phyloP scores from a whole-genome alignment of 2,888 invertebrate species.

The Choristoneura rosaceana region DNA sequence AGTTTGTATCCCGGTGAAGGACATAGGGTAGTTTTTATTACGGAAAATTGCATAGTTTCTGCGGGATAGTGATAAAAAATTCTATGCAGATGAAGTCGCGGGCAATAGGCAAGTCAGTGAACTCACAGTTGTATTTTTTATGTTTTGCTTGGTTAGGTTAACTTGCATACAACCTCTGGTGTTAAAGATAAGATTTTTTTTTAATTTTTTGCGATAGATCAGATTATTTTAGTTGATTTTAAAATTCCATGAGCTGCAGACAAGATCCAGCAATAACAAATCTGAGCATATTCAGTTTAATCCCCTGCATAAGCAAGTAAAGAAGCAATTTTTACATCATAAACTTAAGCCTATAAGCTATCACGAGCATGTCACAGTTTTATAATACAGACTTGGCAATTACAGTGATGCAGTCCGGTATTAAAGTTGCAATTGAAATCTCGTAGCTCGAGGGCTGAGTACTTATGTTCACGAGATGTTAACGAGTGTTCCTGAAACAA shows the following conservation, averaged over 20 bases:
- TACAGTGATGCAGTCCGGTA: constrained; percentile 55
- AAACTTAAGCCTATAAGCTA: constrained; percentile 34
- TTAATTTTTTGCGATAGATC: too few relatives aligned
- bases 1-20: too few relatives aligned
- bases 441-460: constrained; percentile 51
- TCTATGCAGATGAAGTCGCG: too few relatives aligned
- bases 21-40: too few relatives aligned
- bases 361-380: constrained; percentile 31
- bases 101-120: too few relatives aligned
- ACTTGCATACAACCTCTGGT: too few relatives aligned
- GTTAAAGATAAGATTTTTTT: too few relatives aligned
- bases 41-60: too few relatives aligned
- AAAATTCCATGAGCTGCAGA: neutral
- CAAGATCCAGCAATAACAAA: constrained; percentile 1
- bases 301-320: neutral
- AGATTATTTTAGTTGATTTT: neutral
- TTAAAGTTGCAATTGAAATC: constrained; percentile 53
- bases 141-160: too few relatives aligned
- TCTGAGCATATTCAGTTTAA: constrained; percentile 6
- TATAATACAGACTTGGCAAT: constrained; percentile 52
- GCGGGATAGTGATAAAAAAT: too few relatives aligned
- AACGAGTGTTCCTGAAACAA: constrained; percentile 71
- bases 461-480: constrained; percentile 47
- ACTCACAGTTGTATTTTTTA: too few relatives aligned
- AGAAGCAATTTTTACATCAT: constrained; percentile 6